Evolutionary conservation across 1,140 invertebrate genomes (phyloP).

Genomic region (Argopecten irradians): DNA sequence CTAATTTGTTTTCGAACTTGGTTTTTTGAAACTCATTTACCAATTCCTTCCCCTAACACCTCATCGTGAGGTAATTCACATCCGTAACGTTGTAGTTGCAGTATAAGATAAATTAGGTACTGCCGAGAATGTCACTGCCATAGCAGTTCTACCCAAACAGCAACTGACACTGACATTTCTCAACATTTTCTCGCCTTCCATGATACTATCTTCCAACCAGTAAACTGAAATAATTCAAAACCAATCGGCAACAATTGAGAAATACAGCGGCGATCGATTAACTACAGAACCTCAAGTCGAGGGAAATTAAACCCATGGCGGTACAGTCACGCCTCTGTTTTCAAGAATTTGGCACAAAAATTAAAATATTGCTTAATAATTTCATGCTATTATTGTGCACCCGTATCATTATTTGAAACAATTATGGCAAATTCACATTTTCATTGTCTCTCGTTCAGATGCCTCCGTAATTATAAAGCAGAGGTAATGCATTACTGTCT

Average conservation of each 20-base stretch:
- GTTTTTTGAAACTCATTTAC: constrained; percentile 14
- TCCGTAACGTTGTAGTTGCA: not conserved
- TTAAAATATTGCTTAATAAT: constrained; percentile 24
- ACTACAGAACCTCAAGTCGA: not conserved
- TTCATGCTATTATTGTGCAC: constrained; percentile 3
- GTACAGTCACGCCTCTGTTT: constrained; percentile 6
- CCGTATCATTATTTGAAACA: constrained; percentile 22
- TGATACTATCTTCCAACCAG: not conserved
- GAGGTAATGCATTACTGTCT: not conserved
- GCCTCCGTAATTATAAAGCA: constrained; percentile 10
- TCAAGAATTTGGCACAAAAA: constrained; percentile 2
- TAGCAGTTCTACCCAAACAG: not conserved
- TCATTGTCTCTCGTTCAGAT: constrained; percentile 10
- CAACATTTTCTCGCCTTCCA: not conserved
- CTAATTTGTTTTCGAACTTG: not conserved
- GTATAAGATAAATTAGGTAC: not conserved
- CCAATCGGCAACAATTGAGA: constrained; percentile 20
- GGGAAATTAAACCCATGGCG: not conserved
- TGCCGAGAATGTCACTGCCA: not conserved
- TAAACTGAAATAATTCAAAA: constrained; percentile 23
- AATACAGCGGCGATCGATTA: constrained; percentile 1
- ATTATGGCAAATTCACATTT: constrained; percentile 23
- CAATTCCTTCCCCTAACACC: not conserved
- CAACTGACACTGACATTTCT: not conserved
- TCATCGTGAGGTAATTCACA: not conserved